A percentile compares a stretch with the other conserved stretches of the same genome.
These are phyloP conservation scores for Crenichthys baileyi DNA, from an alignment of 2,797 vertebrate genomes.

Conservation along the genomic window DNA sequence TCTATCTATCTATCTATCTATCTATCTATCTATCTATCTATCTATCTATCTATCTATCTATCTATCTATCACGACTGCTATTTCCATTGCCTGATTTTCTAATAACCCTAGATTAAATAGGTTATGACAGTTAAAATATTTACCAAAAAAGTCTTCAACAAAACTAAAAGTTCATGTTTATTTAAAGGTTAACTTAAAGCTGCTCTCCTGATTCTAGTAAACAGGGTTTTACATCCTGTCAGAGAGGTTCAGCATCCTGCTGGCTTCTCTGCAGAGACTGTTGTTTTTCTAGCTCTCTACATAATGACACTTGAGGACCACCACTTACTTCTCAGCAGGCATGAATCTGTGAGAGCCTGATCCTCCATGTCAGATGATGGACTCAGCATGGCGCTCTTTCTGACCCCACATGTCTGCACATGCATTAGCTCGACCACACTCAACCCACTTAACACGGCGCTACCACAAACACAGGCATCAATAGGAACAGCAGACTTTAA, in stretches of 20 bases:
- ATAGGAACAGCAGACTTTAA: conserved; percentile 52
- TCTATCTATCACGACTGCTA: too few relatives aligned
- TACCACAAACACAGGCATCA: conserved; percentile 64
- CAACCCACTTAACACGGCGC: conserved; percentile 58
- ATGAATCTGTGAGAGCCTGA: conserved; percentile 47
- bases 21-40: too few relatives aligned
- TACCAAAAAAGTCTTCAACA: too few relatives aligned
- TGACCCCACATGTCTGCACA: conserved; percentile 55
- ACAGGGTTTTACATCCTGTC: conserved; percentile 1
- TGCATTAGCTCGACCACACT: conserved; percentile 59
- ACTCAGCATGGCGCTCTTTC: conserved; percentile 39
- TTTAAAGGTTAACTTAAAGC: neutral
- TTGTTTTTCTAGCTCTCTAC: conserved; percentile 31
- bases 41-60: too few relatives aligned
- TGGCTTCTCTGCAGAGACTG: conserved; percentile 10
- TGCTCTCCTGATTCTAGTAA: neutral
- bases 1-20: too few relatives aligned
- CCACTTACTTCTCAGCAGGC: conserved; percentile 29
- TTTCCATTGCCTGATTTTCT: too few relatives aligned
- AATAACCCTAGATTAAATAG: too few relatives aligned
- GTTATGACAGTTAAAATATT: neutral
- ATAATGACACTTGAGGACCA: conserved; percentile 49
- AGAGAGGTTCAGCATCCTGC: conserved; percentile 8
- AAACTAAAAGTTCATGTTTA: too few relatives aligned
- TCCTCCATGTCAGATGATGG: conserved; percentile 41